These are phyloP conservation scores for Caradrina clavipalpis DNA, from an alignment of 2,888 invertebrate genomes.

Conservation along the genomic window DNA sequence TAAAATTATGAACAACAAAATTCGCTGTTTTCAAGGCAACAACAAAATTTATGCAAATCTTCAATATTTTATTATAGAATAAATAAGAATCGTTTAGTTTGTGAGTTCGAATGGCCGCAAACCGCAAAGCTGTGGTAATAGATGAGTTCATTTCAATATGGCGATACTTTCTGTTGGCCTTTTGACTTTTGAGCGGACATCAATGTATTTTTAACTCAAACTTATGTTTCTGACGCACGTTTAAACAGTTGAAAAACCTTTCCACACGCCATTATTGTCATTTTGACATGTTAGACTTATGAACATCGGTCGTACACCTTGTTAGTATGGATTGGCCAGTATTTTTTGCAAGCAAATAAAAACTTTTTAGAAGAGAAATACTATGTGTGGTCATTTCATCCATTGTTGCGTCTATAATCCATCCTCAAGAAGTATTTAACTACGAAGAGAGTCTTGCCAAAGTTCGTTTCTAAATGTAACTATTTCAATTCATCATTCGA, in stretches of 20 bases:
- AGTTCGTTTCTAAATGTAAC: background rate
- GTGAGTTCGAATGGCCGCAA: slow-evolving; percentile 41
- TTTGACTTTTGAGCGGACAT: slow-evolving; percentile 38
- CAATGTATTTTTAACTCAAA: slow-evolving; percentile 32
- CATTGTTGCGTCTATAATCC: background rate
- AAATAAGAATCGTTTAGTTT: slow-evolving; percentile 46
- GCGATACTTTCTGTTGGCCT: slow-evolving; percentile 59
- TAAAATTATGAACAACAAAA: slow-evolving; percentile 42
- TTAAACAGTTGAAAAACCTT: slow-evolving; percentile 40
- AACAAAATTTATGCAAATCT: slow-evolving; percentile 48
- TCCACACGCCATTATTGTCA: slow-evolving; percentile 29
- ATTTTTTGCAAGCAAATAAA: slow-evolving; percentile 15
- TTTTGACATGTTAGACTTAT: slow-evolving; percentile 28
- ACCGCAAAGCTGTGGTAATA: slow-evolving; percentile 50
- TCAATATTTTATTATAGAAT: slow-evolving; percentile 46
- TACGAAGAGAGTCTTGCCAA: background rate
- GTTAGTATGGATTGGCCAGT: slow-evolving; percentile 10
- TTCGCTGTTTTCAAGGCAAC: slow-evolving; percentile 48
- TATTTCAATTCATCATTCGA: slow-evolving; percentile 15
- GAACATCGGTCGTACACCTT: slow-evolving; percentile 30
- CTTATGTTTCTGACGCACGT: slow-evolving; percentile 40
- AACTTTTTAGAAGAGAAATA: background rate
- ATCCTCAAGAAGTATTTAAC: background rate
- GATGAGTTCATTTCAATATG: slow-evolving; percentile 46
- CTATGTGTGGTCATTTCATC: slow-evolving; percentile 1